phyloP scores from a whole-genome alignment of 2,797 vertebrate genomes.

The Zenarchopterus dispar region DNA sequence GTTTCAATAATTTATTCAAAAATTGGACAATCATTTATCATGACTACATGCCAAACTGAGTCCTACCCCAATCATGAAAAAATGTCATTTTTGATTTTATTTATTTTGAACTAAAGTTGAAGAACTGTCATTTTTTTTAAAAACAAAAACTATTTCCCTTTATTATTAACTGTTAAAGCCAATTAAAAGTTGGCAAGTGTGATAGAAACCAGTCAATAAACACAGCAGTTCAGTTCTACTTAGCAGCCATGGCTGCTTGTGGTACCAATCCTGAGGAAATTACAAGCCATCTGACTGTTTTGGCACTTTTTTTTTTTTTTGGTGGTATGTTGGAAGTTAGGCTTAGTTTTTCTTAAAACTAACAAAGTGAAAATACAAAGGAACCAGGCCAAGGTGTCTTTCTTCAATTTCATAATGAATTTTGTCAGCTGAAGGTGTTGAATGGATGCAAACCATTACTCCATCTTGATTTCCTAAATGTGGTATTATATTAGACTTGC shows the following conservation, averaged over 20 bases:
- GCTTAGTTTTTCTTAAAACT: constrained; percentile 33
- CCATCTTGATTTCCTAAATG: constrained; percentile 1
- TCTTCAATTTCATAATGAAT: constrained; percentile 32
- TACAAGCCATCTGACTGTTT: constrained; percentile 59
- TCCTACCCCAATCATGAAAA: constrained; percentile 1
- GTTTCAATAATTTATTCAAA: neutral
- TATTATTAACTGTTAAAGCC: constrained; percentile 56
- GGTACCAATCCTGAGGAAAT: constrained; percentile 47
- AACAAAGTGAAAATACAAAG: constrained; percentile 14
- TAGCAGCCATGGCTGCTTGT: constrained; percentile 35
- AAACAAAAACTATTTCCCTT: constrained; percentile 25
- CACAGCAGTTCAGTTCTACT: constrained; percentile 20
- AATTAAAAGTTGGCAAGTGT: constrained; percentile 42
- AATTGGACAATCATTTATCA: constrained; percentile 10
- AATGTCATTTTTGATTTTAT: neutral
- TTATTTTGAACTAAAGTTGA: neutral
- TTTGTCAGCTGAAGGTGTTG: constrained; percentile 33
- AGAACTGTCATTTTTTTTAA: neutral
- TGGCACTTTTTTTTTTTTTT: constrained; percentile 38
- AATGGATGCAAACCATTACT: constrained; percentile 38
- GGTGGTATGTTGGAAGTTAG: constrained; percentile 18
- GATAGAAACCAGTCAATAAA: constrained; percentile 53
- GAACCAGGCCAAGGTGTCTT: constrained; percentile 26
- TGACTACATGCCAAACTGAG: neutral
- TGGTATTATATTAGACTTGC: constrained; percentile 4